Base-by-base conservation (phyloP, 2,888 invertebrate species). In the Hydrotaea diabolus region DNA sequence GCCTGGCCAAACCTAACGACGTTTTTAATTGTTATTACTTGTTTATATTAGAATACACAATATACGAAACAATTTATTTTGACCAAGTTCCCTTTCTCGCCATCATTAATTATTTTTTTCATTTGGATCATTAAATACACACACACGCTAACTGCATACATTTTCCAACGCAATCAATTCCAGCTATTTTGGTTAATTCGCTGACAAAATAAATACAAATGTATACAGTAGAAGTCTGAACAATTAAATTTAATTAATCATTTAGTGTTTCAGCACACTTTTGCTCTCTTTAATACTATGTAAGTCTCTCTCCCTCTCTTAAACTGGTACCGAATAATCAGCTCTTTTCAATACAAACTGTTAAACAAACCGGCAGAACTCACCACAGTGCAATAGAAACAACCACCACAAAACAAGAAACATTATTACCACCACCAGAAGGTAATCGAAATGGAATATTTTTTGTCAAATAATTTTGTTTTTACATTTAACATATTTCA, bases 171-270 rank as follows among this genome's bases (percentile, higher is more conserved):
- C n/a, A n/a, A 49, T 49, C 49, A n/a, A 49, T 49, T 49, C n/a
- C 49, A 49, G 49, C 49, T 49, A 49, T 49, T 15, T 49, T 49
- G 2, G 2, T 49, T 49, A 49, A 49, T 49, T 49, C 49, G 49
- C n/a, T 49, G 49, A n/a, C 49, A n/a, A 49, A 49, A n/a, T n/a
- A 15, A 49, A 49, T n/a, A 49, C n/a, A 49, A n/a, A n/a, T n/a
- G n/a, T n/a, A n/a, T n/a, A n/a, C n/a, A 43, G 13, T 13, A 43
- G n/a, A 49, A 49, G 13, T 11, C 13, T 43, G 43, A 49, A 49
- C 49, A 49, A 49, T 49, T 49, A 49, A 49, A 49, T 4, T 49
- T 49, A 49, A 49, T 49, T 49, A 49, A 49, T 49, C 49, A 49
- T 15, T 4, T n/a, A 49, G 4, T 31, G 7, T 31, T 31, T n/a